These are phyloP conservation scores for Sebastes hubbsi DNA, from an alignment of 2,797 vertebrate species.

Conservation along the genomic window DNA sequence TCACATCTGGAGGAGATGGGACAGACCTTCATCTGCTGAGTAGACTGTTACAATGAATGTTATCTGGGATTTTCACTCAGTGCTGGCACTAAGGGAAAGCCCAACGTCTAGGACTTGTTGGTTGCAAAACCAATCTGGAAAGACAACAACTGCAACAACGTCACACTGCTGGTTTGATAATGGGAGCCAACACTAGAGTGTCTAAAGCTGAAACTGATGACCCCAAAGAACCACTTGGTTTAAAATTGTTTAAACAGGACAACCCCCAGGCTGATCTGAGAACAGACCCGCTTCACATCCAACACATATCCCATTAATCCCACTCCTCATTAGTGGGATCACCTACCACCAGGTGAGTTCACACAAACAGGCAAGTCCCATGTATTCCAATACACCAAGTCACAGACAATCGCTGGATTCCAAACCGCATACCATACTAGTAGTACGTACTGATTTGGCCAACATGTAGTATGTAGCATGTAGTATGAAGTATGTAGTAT, in stretches of 20 bases:
- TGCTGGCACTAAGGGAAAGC: too few species aligned
- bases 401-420: too few species aligned
- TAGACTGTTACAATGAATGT: too few species aligned
- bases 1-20: not conserved
- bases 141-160: not conserved
- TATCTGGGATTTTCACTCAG: too few species aligned
- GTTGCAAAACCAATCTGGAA: constrained; percentile 5
- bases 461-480: too few species aligned
- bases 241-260: not conserved
- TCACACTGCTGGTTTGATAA: not conserved
- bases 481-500: too few species aligned
- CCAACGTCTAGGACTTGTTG: not conserved
- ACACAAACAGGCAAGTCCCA: not conserved
- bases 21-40: too few species aligned
- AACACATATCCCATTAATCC: not conserved
- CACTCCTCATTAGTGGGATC: not conserved
- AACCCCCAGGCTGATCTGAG: too few species aligned
- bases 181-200: not conserved
- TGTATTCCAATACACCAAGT: not conserved
- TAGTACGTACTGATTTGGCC: too few species aligned
- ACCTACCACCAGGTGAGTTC: constrained; percentile 21
- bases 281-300: not conserved
- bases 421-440: too few species aligned
- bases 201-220: not conserved
- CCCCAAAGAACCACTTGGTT: not conserved